Evolutionary conservation across 2,888 invertebrate species (phyloP), one percentile per base, ranked within the genome.

Genomic region (Gibbula magus): DNA sequence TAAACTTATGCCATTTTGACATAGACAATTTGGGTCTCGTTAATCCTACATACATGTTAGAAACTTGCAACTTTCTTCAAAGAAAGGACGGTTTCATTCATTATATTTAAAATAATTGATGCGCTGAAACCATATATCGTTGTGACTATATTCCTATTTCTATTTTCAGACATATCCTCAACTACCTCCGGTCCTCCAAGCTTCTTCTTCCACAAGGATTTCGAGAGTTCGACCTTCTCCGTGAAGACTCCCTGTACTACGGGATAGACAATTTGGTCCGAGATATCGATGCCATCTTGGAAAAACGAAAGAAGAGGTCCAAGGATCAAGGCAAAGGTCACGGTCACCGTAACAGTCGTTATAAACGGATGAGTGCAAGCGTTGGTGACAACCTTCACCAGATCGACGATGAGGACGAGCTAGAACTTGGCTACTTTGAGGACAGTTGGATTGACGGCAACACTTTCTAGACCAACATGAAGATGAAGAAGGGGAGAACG

Each of bases 131-230:
- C n/a, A n/a, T n/a, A n/a, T n/a, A n/a, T n/a, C 5, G 5, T 10
- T 13, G 1, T 45, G 13, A 1, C 1, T 45, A 45, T 10, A 10
- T 10, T 45, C 10, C 1, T 45, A 45, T 45, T 45, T 10, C 13
- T 10, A 10, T 45, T 74, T 74, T 20, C 83, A 89, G 89, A 80
- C 85, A 86, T 53, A 84, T 90, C n/a, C 81, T 90, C 29, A 90
- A 90, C 79, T 90, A 85, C 73, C 86, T 90, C 13, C 85, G 90
- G n/a, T 88, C 88, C 32, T 84, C 82, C 51, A 85, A 87, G 66
- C 85, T 90, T 25, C 84, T 86, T 20, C 77, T 88, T 10, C 90
- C 90, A 0, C 81, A 85, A 61, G 90, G 89, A 0, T 90, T 87
- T 75, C 85, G 88, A 18, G 90, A 90, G 79, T 79, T 90, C 25